Evolutionary conservation across 1,140 invertebrate genomes (phyloP).

Genomic region (Venustaconcha ellipsiformis): DNA sequence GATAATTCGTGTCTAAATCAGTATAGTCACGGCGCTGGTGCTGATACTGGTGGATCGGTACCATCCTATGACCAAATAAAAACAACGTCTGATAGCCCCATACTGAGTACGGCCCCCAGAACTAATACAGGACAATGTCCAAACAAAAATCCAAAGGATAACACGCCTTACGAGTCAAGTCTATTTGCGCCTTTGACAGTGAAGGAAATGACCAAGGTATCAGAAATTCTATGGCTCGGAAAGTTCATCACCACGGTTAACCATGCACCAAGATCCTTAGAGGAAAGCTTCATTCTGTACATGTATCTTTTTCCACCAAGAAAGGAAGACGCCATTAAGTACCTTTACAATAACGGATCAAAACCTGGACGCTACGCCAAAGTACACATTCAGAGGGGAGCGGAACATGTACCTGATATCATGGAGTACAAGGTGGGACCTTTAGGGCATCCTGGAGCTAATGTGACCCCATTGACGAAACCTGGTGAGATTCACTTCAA

Average conservation of each 20-base stretch:
- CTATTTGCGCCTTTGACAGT: constrained; percentile 17
- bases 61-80: too few relatives aligned
- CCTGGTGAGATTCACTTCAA: constrained; percentile 24
- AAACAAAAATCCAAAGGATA: too few relatives aligned
- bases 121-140: too few relatives aligned
- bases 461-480: not conserved
- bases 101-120: too few relatives aligned
- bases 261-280: not conserved
- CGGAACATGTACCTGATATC: constrained; percentile 2
- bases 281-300: constrained; percentile 23
- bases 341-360: constrained; percentile 8
- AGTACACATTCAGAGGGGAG: constrained; percentile 19
- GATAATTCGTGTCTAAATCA: too few relatives aligned
- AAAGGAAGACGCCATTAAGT: constrained; percentile 15
- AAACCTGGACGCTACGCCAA: constrained; percentile 19
- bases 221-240: not conserved
- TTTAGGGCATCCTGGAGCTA: constrained; percentile 1
- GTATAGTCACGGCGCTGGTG: too few relatives aligned
- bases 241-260: not conserved
- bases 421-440: constrained; percentile 33
- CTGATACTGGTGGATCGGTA: too few relatives aligned
- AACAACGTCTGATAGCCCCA: too few relatives aligned
- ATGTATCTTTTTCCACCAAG: constrained; percentile 7
- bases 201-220: constrained; percentile 5
- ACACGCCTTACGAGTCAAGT: too few relatives aligned